phyloP scores from a whole-genome alignment of 1,140 invertebrate genomes.

The Orchesella cincta region DNA sequence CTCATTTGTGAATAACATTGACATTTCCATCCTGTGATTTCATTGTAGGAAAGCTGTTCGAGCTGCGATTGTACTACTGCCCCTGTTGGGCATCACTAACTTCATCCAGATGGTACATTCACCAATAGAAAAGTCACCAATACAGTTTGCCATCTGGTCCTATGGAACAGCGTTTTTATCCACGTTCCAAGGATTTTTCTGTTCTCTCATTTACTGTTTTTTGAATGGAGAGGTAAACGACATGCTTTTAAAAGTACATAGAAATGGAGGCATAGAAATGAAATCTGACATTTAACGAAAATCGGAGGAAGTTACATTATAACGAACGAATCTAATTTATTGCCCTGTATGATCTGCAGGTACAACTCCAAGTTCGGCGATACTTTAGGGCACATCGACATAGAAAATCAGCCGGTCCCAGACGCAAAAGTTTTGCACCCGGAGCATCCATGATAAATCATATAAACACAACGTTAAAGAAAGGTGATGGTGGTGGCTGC shows the following conservation, averaged over 20 bases:
- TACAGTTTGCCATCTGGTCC: slow-evolving; percentile 59
- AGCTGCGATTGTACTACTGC: slow-evolving; percentile 58
- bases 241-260: no score
- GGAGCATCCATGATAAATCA: slow-evolving; percentile 6
- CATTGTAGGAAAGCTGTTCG: slow-evolving; percentile 56
- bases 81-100: slow-evolving; percentile 58
- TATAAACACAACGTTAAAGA: not conserved
- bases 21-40: no score
- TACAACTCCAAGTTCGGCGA: slow-evolving; percentile 26
- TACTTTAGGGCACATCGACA: slow-evolving; percentile 31
- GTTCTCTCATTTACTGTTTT: slow-evolving; percentile 62
- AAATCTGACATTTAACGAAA: no score
- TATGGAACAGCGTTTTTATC: slow-evolving; percentile 58
- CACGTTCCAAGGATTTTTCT: slow-evolving; percentile 62
- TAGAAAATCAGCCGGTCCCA: not conserved
- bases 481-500: not conserved
- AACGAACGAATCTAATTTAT: no score
- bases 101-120: slow-evolving; percentile 56
- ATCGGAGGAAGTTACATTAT: no score
- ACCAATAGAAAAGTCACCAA: slow-evolving; percentile 52
- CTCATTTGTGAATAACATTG: no score
- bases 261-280: no score
- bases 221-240: slow-evolving; percentile 62
- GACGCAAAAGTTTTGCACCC: not conserved
- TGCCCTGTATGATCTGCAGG: no score